Conservation (phyloP, 1,140 invertebrate species). For the Tetraneura akinire region DNA sequence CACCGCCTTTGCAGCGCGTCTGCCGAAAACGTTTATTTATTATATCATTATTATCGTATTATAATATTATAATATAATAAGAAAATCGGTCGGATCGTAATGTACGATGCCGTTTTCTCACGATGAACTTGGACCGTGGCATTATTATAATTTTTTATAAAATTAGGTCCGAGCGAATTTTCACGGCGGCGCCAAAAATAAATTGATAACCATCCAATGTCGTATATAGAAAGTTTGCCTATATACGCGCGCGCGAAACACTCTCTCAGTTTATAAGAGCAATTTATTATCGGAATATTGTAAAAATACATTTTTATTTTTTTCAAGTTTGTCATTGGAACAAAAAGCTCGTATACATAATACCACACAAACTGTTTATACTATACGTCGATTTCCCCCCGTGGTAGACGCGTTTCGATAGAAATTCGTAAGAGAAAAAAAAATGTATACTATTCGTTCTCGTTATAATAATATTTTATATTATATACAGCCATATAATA, state of each 20-base stretch:
- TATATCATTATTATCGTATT: no score
- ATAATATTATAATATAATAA: no score
- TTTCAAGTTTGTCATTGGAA: background rate
- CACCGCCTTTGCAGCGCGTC: no score
- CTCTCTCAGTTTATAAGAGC: background rate
- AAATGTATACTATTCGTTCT: no score
- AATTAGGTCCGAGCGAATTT: background rate
- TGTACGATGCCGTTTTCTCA: no score
- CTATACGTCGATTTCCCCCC: background rate
- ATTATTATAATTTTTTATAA: background rate
- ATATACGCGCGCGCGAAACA: background rate
- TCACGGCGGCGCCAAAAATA: slow-evolving; percentile 5
- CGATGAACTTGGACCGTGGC: background rate
- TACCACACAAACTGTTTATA: background rate
- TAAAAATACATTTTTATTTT: background rate
- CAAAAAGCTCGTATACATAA: background rate
- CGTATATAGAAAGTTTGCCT: background rate
- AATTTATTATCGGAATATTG: slow-evolving; percentile 3
- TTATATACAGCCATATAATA: no score
- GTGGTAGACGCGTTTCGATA: background rate
- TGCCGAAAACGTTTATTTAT: no score
- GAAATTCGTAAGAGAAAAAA: no score
- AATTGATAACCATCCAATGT: slow-evolving; percentile 13
- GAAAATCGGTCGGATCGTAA: no score
- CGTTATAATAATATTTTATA: no score